Evolutionary conservation across 1,140 invertebrate genomes (phyloP), one percentile per base, ranked within the genome.

Genomic region (Atta colombica): DNA sequence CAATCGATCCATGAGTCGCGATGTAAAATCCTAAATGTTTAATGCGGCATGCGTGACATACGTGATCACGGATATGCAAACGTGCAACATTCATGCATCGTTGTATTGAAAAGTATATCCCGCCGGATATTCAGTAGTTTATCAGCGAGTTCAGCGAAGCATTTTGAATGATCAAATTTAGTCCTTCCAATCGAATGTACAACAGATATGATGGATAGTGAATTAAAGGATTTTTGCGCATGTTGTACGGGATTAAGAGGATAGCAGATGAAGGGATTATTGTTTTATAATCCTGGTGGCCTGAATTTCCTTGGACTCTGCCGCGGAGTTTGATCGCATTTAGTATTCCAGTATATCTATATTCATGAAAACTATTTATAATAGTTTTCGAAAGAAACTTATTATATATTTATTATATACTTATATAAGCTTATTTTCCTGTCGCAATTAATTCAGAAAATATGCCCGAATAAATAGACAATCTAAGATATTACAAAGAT

Each of bases 191-290:
- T 66, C 55, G 88, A 31, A 87, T 89, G 85, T 85, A 71, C 85
- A 75, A 58, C 75, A 78, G 85, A 84, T 87, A 89, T 89, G 77
- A 89, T 87, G 68, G 89, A 69, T 84, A 87, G 72, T 55, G 89
- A 78, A 87, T 90, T 90, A 90, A 72, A 84, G 72, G 82, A 84
- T 84, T 84, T 84, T 84, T 84, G 55, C 53, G 39, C 55, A 82
- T 39, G 65, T 81, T 49, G 65, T 16, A 61, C 28, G 39, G 55
- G 55, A 49, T 74, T 84, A 75, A 78, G 61, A 78, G 82, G 74
- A 66, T 78, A 55, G 60, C 75, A 65, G 60, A 75, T 60, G 60
- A 68, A 77, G 78, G 88, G 78, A 75, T 87, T 82, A 81, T 89
- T 87, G 80, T 89, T 89, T 51, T 60, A 75, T 84, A 84, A 75